A percentile compares a stretch with the other conserved stretches of the same genome.
phyloP scores from a whole-genome alignment of 2,888 invertebrate genomes.

The Drosophila parthenogenetica region DNA sequence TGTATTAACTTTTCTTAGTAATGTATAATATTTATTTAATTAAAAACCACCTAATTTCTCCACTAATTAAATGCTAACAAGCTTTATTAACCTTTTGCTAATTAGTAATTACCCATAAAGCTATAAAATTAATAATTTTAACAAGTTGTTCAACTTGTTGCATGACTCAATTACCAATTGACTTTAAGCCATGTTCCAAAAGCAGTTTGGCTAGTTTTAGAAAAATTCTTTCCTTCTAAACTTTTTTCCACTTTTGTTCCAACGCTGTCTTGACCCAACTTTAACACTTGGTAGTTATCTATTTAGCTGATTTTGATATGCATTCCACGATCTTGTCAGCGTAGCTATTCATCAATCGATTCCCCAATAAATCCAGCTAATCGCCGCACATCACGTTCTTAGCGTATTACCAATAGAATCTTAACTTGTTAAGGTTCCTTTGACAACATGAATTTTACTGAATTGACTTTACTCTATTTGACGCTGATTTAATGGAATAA shows the following conservation, averaged over 20 bases:
- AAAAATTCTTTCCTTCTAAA: background rate
- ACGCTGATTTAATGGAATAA: constrained; percentile 28
- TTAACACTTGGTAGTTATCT: background rate
- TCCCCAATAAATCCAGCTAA: constrained; percentile 61
- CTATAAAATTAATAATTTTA: constrained; percentile 22
- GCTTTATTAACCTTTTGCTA: background rate
- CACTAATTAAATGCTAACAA: constrained; percentile 9
- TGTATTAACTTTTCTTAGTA: background rate
- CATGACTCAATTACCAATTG: constrained; percentile 32
- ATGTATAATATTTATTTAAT: no score
- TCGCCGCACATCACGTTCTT: constrained; percentile 53
- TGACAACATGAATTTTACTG: constrained; percentile 25
- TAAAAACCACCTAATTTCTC: no score
- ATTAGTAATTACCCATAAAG: constrained; percentile 32
- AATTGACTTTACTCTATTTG: constrained; percentile 22
- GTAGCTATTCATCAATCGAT: constrained; percentile 59
- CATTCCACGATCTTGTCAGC: constrained; percentile 53
- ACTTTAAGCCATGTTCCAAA: constrained; percentile 18
- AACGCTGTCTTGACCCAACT: constrained; percentile 13
- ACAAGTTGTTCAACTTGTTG: constrained; percentile 36
- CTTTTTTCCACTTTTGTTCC: background rate
- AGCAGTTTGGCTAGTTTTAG: constrained; percentile 9
- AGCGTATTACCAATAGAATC: constrained; percentile 34
- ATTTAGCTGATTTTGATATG: constrained; percentile 47
- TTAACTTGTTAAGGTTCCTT: constrained; percentile 50